phyloP scores from a whole-genome alignment of 2,797 vertebrate genomes.

The Melanotaenia pygmaea region DNA sequence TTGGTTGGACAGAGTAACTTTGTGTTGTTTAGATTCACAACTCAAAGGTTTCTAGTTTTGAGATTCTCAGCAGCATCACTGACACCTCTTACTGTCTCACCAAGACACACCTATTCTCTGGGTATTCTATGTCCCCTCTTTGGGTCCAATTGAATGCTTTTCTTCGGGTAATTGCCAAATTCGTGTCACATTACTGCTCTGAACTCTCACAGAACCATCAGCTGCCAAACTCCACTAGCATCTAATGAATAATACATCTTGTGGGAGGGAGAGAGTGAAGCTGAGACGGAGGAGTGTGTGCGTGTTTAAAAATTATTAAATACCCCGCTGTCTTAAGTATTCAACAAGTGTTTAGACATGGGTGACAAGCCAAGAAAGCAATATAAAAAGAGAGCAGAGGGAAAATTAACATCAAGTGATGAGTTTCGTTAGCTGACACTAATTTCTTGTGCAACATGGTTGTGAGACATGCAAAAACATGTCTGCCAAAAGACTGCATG shows the following conservation, averaged over 20 bases:
- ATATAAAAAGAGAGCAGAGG: constrained; percentile 9
- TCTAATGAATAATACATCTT: constrained; percentile 72
- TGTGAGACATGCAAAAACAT: constrained; percentile 34
- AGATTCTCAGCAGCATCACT: constrained; percentile 21
- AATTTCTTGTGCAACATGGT: constrained; percentile 30
- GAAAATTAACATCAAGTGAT: constrained; percentile 18
- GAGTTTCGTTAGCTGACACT: constrained; percentile 35
- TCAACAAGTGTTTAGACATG: constrained; percentile 61
- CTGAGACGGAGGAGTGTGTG: constrained; percentile 20
- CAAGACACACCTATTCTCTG: constrained; percentile 10
- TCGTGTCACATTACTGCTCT: constrained; percentile 65
- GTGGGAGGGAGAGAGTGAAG: constrained; percentile 35
- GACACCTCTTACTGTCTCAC: constrained; percentile 32
- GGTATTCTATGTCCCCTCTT: constrained; percentile 24
- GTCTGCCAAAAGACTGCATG: constrained; percentile 11
- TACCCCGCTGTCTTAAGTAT: constrained; percentile 34
- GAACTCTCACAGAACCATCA: constrained; percentile 48
- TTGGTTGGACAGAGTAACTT: constrained; percentile 2
- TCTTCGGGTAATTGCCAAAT: constrained; percentile 64
- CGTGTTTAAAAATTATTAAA: constrained; percentile 50
- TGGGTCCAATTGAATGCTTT: constrained; percentile 40
- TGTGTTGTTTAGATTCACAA: not conserved
- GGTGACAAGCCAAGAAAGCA: constrained; percentile 37
- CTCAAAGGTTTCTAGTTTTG: constrained; percentile 24
- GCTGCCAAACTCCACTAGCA: constrained; percentile 62